phyloP scores from a whole-genome alignment of 2,797 vertebrate species.

The Rhyacichthys aspro region DNA sequence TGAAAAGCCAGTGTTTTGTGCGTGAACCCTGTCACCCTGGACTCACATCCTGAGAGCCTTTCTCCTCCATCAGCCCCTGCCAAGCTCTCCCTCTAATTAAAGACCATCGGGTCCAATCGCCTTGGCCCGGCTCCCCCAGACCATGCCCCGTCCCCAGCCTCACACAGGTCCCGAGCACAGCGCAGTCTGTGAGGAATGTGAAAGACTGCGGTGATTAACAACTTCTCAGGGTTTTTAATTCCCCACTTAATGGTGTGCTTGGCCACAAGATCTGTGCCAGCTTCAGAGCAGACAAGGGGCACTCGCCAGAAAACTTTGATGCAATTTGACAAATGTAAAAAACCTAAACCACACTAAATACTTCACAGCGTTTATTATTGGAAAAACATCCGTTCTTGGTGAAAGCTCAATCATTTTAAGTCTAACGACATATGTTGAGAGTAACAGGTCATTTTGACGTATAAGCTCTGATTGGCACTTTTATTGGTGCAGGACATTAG shows the following conservation, averaged over 20 bases:
- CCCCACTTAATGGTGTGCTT: slow-evolving; percentile 61
- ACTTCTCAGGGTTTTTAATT: slow-evolving; percentile 75
- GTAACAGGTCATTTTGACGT: slow-evolving; percentile 16
- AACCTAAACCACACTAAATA: not conserved
- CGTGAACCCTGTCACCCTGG: slow-evolving; percentile 82
- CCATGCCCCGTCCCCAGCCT: slow-evolving; percentile 64
- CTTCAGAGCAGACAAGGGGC: slow-evolving; percentile 35
- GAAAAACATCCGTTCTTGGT: too few relatives aligned
- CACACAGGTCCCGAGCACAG: slow-evolving; percentile 62
- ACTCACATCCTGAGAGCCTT: slow-evolving; percentile 83
- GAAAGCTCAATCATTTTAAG: slow-evolving; percentile 1
- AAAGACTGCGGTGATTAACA: slow-evolving; percentile 75
- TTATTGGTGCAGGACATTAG: slow-evolving; percentile 39
- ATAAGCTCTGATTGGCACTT: slow-evolving; percentile 4
- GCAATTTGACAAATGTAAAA: not conserved
- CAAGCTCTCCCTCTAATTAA: slow-evolving; percentile 85
- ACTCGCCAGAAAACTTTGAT: slow-evolving; percentile 16
- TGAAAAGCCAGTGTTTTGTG: slow-evolving; percentile 85
- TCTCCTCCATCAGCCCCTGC: slow-evolving; percentile 80
- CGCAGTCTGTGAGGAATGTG: slow-evolving; percentile 69
- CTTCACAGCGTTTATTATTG: too few relatives aligned
- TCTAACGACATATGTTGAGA: not conserved
- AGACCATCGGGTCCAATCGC: slow-evolving; percentile 77
- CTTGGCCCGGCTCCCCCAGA: slow-evolving; percentile 63
- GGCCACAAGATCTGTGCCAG: slow-evolving; percentile 49